These are phyloP conservation scores for Mimachlamys varia DNA, from an alignment of 2,888 invertebrate genomes.

Conservation along the genomic window DNA sequence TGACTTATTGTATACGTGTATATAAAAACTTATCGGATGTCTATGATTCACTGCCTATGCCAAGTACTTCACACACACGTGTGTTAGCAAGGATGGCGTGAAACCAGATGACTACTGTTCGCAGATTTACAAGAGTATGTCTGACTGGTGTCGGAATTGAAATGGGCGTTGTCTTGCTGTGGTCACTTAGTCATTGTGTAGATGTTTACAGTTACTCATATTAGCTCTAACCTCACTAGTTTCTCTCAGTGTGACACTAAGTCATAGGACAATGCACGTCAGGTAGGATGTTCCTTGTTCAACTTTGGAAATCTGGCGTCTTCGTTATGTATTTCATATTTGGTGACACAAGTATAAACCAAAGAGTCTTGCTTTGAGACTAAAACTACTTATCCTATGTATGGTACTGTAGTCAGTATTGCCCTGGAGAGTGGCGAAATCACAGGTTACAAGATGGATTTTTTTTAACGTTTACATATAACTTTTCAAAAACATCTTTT, in stretches of 20 bases:
- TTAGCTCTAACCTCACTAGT: not conserved
- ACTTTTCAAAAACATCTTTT: too few relatives aligned
- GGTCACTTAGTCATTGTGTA: conserved; percentile 3
- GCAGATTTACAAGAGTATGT: not conserved
- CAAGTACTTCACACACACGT: not conserved
- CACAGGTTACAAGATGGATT: too few relatives aligned
- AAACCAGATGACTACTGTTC: conserved; percentile 31
- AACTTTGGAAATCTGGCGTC: not conserved
- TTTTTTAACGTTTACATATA: too few relatives aligned
- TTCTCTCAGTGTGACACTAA: not conserved
- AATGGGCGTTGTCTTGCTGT: conserved; percentile 23
- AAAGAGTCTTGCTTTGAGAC: too few relatives aligned
- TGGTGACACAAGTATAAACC: too few relatives aligned
- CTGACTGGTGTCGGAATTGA: not conserved
- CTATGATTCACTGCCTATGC: not conserved
- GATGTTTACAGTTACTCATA: conserved; percentile 28
- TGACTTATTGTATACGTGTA: not conserved
- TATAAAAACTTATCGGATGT: not conserved
- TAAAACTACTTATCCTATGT: too few relatives aligned
- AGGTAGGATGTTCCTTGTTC: not conserved
- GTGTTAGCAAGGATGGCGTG: not conserved
- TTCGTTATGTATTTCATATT: too few relatives aligned
- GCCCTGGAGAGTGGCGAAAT: too few relatives aligned
- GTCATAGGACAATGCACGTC: not conserved
- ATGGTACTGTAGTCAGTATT: too few relatives aligned